Conservation (phyloP, 92 coral and sea anemone genomes). For the Meandrina meandrites region DNA sequence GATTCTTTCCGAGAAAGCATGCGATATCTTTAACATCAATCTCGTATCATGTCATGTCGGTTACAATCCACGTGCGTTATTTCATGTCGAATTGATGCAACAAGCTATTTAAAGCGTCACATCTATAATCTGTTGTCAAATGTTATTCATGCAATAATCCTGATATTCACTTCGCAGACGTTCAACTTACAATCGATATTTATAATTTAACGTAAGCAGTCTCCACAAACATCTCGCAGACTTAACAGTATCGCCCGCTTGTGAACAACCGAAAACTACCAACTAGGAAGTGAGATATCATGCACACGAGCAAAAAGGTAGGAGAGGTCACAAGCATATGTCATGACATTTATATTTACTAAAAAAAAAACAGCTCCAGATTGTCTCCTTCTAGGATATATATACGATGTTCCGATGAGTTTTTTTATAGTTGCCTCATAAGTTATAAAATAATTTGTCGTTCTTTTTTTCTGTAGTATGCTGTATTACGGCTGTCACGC, state of each 20-base stretch:
- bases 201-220: neutral
- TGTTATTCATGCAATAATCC: neutral
- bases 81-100: neutral
- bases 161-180: neutral
- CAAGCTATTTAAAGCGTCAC: neutral
- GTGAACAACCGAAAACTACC: neutral
- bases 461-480: neutral
- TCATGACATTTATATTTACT: neutral
- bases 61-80: neutral
- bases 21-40: neutral
- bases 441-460: neutral
- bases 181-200: neutral
- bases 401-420: neutral
- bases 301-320: neutral
- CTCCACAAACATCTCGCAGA: neutral
- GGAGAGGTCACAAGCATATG: neutral
- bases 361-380: neutral
- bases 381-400: neutral
- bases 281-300: neutral
- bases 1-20: neutral
- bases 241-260: neutral
- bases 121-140: neutral
- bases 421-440: neutral
- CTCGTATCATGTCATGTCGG: neutral
- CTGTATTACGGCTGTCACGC: too few species aligned